A percentile compares a stretch with the other conserved stretches of the same genome.
Evolutionary conservation across 2,113 vertebrate species (phyloP).

Genomic region (Gymnobelideus leadbeateri): DNA sequence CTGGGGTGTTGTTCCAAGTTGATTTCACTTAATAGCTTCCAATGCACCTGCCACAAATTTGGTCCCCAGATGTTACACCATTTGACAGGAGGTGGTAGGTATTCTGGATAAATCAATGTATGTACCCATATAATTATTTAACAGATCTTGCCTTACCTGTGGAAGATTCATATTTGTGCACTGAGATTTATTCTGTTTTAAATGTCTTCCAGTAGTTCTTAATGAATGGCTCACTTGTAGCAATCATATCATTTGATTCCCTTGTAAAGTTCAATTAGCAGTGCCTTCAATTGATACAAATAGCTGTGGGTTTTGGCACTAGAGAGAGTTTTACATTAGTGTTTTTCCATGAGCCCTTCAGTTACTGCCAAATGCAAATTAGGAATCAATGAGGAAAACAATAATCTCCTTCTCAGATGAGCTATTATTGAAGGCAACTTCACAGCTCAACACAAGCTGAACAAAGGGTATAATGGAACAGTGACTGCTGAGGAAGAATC

Average conservation of each 20-base stretch:
- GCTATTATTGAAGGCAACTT: neutral
- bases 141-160: neutral
- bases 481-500: neutral
- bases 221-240: neutral
- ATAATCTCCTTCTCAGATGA: neutral
- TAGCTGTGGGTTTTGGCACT: neutral
- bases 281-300: neutral
- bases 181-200: neutral
- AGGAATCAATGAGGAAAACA: neutral
- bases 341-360: neutral
- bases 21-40: neutral
- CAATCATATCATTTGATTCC: neutral
- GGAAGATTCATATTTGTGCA: neutral
- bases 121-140: neutral
- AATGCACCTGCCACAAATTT: neutral
- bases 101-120: neutral
- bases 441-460: conserved; percentile 19
- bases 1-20: neutral
- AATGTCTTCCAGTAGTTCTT: conserved; percentile 7
- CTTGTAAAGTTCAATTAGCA: conserved; percentile 8
- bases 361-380: neutral
- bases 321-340: neutral
- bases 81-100: neutral
- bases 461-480: neutral
- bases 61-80: neutral